Percentiles rank a stretch among this genome's conserved stretches.
Conservation (phyloP, 1,140 invertebrate genomes). For the Vanessa tameamea region DNA sequence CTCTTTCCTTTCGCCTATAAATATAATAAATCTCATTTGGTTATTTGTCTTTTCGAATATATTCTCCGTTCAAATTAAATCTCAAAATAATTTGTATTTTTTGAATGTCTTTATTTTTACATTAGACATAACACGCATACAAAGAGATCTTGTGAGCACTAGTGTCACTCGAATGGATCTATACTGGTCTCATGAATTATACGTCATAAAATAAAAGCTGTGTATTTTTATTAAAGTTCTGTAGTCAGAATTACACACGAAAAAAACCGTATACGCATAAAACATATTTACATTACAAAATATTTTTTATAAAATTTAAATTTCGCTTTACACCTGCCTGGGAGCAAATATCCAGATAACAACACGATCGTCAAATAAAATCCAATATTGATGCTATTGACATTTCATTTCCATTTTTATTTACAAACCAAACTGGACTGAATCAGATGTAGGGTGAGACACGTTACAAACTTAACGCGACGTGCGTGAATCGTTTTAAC, state of each 20-base stretch:
- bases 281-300: neutral
- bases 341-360: constrained; percentile 6
- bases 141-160: too few relatives aligned
- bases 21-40: too few relatives aligned
- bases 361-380: constrained; percentile 20
- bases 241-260: neutral
- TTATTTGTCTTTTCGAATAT: too few relatives aligned
- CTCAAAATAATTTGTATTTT: too few relatives aligned
- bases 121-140: too few relatives aligned
- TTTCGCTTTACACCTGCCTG: constrained; percentile 12
- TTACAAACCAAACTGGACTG: constrained; percentile 12
- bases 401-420: constrained; percentile 22
- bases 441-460: neutral
- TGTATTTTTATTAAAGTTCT: too few relatives aligned
- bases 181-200: too few relatives aligned
- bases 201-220: too few relatives aligned
- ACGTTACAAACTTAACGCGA: neutral
- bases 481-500: constrained; percentile 7
- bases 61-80: too few relatives aligned
- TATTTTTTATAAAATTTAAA: neutral
- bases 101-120: too few relatives aligned
- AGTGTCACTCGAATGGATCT: too few relatives aligned
- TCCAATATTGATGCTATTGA: constrained; percentile 10
- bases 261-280: neutral
- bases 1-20: too few relatives aligned